Conservation (phyloP, 1,140 invertebrate genomes). For the Nasonia longicornis region DNA sequence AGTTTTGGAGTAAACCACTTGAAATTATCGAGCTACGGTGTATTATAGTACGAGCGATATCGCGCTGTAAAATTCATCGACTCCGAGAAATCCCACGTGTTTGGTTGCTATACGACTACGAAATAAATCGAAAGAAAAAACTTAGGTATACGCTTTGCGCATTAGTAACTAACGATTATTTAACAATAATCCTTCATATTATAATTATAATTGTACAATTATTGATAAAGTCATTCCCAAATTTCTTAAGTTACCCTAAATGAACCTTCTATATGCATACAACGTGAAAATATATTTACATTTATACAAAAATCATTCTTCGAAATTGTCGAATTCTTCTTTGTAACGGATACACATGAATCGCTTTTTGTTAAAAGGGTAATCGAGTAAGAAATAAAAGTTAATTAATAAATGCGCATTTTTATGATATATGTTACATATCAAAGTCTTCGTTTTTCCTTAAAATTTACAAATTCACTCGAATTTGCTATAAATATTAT, state of each 20-base stretch:
- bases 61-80: neutral
- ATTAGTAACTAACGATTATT: slow-evolving; percentile 17
- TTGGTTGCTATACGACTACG: too few species aligned
- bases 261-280: neutral
- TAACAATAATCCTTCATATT: slow-evolving; percentile 10
- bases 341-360: neutral
- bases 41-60: slow-evolving; percentile 7
- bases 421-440: neutral
- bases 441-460: neutral
- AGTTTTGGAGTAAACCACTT: slow-evolving; percentile 5
- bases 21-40: slow-evolving; percentile 23
- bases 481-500: neutral
- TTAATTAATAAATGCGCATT: slow-evolving; percentile 3
- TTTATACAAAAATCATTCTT: slow-evolving; percentile 32
- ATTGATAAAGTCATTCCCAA: slow-evolving; percentile 15
- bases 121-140: neutral
- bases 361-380: slow-evolving; percentile 30
- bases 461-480: neutral
- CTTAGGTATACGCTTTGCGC: neutral
- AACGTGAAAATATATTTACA: slow-evolving; percentile 35
- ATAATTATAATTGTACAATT: slow-evolving; percentile 24
- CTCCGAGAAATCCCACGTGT: neutral
- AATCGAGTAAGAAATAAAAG: neutral
- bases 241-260: slow-evolving; percentile 4
- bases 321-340: slow-evolving; percentile 5